Conservation (phyloP, 2,113 vertebrate genomes). For the Lutjanus erythropterus region DNA sequence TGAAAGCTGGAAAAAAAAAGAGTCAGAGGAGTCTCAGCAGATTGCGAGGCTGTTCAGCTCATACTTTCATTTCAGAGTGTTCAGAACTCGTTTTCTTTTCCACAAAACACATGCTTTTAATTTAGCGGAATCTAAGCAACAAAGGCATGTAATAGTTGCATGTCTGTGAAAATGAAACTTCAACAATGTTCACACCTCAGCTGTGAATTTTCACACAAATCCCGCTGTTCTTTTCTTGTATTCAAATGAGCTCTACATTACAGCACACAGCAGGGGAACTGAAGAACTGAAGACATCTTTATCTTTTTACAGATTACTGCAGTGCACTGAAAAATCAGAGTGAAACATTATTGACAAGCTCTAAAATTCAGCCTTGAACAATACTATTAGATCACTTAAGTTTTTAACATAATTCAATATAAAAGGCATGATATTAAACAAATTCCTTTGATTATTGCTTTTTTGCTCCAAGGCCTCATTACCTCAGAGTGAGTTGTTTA, state of each 20-base stretch:
- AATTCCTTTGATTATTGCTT: neutral
- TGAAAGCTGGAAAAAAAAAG: neutral
- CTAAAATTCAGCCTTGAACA: neutral
- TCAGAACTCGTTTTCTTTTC: neutral
- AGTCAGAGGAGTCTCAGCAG: neutral
- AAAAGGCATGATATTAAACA: neutral
- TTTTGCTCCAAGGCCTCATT: neutral
- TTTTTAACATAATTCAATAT: neutral
- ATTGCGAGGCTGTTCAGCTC: neutral
- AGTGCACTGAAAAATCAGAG: neutral
- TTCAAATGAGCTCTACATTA: slow-evolving; percentile 36
- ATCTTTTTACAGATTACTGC: neutral
- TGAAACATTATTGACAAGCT: neutral
- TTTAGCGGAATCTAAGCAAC: neutral
- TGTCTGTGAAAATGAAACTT: slow-evolving; percentile 38
- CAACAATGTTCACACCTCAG: slow-evolving; percentile 37
- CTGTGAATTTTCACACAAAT: slow-evolving; percentile 64
- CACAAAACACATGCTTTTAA: neutral
- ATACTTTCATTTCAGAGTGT: neutral
- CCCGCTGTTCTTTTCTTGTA: slow-evolving; percentile 23
- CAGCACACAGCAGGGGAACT: neutral
- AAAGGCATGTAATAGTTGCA: neutral
- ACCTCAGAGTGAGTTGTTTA: too few relatives aligned
- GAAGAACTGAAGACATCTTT: neutral
- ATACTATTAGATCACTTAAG: neutral